Evolutionary conservation across 2,888 invertebrate species (phyloP).

Genomic region (Fabriciana adippe): DNA sequence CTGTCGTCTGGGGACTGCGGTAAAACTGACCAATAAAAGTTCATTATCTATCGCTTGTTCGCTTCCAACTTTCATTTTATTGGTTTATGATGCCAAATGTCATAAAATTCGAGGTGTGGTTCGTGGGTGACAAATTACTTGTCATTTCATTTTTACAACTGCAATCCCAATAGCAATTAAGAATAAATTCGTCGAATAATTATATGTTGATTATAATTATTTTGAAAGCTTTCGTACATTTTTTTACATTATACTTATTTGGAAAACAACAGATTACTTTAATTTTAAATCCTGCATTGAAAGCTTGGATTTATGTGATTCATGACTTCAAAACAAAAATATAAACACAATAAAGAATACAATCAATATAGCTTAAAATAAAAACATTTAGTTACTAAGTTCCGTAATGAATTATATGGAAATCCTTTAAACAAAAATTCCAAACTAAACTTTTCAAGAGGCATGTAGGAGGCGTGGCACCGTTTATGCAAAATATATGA

Average conservation of each 20-base stretch:
- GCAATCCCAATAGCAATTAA: slow-evolving; percentile 29
- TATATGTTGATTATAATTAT: slow-evolving; percentile 3
- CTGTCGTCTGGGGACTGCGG: slow-evolving; percentile 71
- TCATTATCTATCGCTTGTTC: slow-evolving; percentile 81
- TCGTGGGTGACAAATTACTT: slow-evolving; percentile 38
- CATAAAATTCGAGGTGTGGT: slow-evolving; percentile 62
- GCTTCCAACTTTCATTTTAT: slow-evolving; percentile 79
- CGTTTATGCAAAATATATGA: slow-evolving; percentile 60
- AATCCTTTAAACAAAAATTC: slow-evolving; percentile 9
- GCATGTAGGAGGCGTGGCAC: slow-evolving; percentile 64
- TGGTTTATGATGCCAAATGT: slow-evolving; percentile 66
- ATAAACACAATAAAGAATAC: too few species aligned
- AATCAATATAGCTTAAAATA: too few species aligned
- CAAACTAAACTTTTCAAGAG: slow-evolving; percentile 47
- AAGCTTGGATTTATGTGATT: too few species aligned
- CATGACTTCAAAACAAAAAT: too few species aligned
- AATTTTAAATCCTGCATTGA: too few species aligned
- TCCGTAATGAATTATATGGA: neutral
- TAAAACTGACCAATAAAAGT: slow-evolving; percentile 83
- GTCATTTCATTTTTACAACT: slow-evolving; percentile 35
- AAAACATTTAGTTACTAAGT: neutral
- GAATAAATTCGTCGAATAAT: neutral
- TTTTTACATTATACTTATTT: too few species aligned
- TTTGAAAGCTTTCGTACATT: slow-evolving; percentile 3
- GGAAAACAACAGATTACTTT: too few species aligned